Evolutionary conservation across 2,113 vertebrate genomes (phyloP).

Genomic region (Tenebrosternarchus preto): DNA sequence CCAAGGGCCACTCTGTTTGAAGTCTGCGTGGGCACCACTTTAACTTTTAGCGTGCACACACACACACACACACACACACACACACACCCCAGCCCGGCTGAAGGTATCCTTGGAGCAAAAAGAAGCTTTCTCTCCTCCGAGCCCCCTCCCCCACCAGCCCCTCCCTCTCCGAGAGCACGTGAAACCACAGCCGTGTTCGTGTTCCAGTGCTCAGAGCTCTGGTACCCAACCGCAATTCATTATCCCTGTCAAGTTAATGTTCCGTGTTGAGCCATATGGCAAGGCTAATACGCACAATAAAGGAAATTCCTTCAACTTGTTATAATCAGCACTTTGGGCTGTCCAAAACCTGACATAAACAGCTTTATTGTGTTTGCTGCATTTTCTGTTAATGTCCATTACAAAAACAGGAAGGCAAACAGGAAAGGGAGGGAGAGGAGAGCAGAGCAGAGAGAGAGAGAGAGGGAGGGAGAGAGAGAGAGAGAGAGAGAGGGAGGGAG

Average conservation of each 20-base stretch:
- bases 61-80: constrained; percentile 43
- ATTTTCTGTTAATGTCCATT: constrained; percentile 80
- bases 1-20: constrained; percentile 59
- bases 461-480: neutral
- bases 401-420: constrained; percentile 81
- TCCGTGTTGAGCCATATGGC: constrained; percentile 90
- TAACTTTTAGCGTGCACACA: constrained; percentile 56
- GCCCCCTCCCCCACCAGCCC: constrained; percentile 49
- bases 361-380: constrained; percentile 85
- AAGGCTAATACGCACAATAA: constrained; percentile 83
- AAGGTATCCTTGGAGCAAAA: constrained; percentile 79
- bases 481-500: neutral
- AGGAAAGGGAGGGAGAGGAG: constrained; percentile 68
- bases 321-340: constrained; percentile 87
- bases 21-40: constrained; percentile 41
- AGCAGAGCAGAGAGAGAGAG: constrained; percentile 32
- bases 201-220: constrained; percentile 45
- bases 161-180: constrained; percentile 19
- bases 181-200: constrained; percentile 42
- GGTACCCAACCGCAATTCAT: constrained; percentile 80
- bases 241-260: constrained; percentile 93
- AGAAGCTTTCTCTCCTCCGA: constrained; percentile 73
- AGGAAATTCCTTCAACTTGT: constrained; percentile 88
- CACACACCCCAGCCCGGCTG: constrained; percentile 80
- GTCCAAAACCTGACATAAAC: constrained; percentile 84